Conservation (phyloP, 1,140 invertebrate genomes). For the Cylas formicarius region DNA sequence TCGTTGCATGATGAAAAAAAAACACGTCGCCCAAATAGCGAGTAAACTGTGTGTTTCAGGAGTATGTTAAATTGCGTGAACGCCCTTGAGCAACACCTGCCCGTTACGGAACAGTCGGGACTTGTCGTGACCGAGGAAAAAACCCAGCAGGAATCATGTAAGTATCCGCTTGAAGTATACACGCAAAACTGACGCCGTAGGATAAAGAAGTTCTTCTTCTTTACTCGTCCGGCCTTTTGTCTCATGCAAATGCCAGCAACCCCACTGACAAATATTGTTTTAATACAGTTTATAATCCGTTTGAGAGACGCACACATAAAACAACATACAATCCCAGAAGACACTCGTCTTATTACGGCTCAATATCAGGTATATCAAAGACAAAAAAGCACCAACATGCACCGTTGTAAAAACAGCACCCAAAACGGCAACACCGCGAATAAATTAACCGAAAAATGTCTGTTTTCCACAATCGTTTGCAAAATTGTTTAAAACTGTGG, state of each 20-base stretch:
- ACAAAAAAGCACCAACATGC: neutral
- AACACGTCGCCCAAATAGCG: too few species aligned
- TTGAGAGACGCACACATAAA: conserved; percentile 31
- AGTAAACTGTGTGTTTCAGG: conserved; percentile 43
- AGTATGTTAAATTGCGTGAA: conserved; percentile 83
- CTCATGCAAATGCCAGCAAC: neutral
- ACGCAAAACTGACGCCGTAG: too few species aligned
- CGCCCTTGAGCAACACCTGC: conserved; percentile 69
- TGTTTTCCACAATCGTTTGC: too few species aligned
- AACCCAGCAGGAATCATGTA: conserved; percentile 73
- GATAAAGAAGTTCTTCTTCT: too few species aligned
- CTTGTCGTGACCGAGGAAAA: conserved; percentile 72
- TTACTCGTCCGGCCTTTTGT: too few species aligned
- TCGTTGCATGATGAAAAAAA: too few species aligned
- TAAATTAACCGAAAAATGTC: neutral
- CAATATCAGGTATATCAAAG: conserved; percentile 33
- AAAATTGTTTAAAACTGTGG: too few species aligned
- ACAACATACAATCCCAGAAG: conserved; percentile 32
- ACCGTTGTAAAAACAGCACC: neutral
- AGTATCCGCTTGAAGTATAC: conserved; percentile 42
- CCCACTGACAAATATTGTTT: conserved; percentile 12
- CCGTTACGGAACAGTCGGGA: conserved; percentile 64
- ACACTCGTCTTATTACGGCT: conserved; percentile 34
- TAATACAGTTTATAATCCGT: conserved; percentile 36
- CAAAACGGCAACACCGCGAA: neutral